Base-by-base conservation (phyloP, 1,140 invertebrate genomes). In the Bradysia coprophila region DNA sequence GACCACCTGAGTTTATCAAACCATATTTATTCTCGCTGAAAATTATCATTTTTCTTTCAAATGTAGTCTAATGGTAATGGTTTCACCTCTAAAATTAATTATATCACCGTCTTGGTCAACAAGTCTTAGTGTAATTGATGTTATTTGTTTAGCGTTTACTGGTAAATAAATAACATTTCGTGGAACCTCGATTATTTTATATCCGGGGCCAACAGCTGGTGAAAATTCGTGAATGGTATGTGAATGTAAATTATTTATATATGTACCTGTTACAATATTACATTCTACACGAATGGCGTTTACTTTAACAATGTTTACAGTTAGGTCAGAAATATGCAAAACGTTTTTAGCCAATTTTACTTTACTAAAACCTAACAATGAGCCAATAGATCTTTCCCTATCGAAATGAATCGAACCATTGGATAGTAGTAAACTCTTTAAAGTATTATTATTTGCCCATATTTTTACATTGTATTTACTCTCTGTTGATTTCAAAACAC, bases 211-310 rank as follows among this genome's bases (percentile, higher is more conserved):
- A 15, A 53, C 49, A 5, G 8, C 32, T 34, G 50, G 46, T 31
- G 48, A 52, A 47, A 61, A 59, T 41, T 52, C 45, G 41, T 59
- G 50, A 40, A 61, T 42, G 20, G 45, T 51, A 46, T 58, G 55
- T 10, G 46, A 46, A 33, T 39, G 33, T 33, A 39, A 21, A 15
- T 45, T 46, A 47, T 61, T 56, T 11, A 44, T 50, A 41, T 51
- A 61, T 10, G 51, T 48, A 23, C 51, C 50, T 1, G 18, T 46
- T 40, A 45, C 37, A 38, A 53, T 43, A 47, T 51, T 52, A 40
- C 51, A 51, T 37, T 53, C 45, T 22, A 51, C 38, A 10, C 38
- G 32, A 22, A 51, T 39, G 3, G 40, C 22, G 41, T 51, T 51
- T 9, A 51, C 24, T 45, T 48, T 48, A 10, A 38, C 38, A 42